These are phyloP conservation scores for Drosophila arizonae DNA, from an alignment of 1,140 invertebrate species.

Conservation along the genomic window DNA sequence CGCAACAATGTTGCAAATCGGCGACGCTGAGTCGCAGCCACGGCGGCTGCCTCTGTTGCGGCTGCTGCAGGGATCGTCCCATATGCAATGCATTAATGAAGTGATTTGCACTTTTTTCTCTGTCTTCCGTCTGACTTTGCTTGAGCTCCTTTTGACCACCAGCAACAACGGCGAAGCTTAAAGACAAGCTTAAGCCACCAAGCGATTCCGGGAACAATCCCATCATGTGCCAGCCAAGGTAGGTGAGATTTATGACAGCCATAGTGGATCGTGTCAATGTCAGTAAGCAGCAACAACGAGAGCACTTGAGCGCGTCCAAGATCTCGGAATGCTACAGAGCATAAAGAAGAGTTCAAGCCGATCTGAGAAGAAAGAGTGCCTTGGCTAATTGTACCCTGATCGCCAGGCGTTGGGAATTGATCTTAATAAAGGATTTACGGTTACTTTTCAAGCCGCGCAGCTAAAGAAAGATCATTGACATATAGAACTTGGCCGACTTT, in stretches of 20 bases:
- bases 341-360: not conserved
- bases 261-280: conserved; percentile 69
- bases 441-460: not conserved
- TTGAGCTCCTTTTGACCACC: conserved; percentile 64
- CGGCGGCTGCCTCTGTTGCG: not conserved
- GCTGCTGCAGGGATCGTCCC: conserved; percentile 5
- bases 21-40: conserved; percentile 2
- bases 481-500: no score
- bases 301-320: not conserved
- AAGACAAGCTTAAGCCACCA: conserved; percentile 15
- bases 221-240: conserved; percentile 51
- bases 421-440: conserved; percentile 34
- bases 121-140: not conserved
- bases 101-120: conserved; percentile 76
- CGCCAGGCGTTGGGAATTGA: conserved; percentile 13
- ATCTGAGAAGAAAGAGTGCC: conserved; percentile 6
- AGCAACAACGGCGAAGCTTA: conserved; percentile 26
- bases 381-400: conserved; percentile 55
- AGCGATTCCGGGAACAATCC: conserved; percentile 65
- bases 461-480: no score
- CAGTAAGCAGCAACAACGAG: conserved; percentile 18
- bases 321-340: not conserved
- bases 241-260: conserved; percentile 77
- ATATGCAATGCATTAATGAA: conserved; percentile 65
- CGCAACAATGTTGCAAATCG: conserved; percentile 61